A percentile compares a stretch with the other conserved stretches of the same genome.
These are phyloP conservation scores for Tenualosa thibaudeaui DNA, from an alignment of 2,797 vertebrate genomes.

Conservation along the genomic window DNA sequence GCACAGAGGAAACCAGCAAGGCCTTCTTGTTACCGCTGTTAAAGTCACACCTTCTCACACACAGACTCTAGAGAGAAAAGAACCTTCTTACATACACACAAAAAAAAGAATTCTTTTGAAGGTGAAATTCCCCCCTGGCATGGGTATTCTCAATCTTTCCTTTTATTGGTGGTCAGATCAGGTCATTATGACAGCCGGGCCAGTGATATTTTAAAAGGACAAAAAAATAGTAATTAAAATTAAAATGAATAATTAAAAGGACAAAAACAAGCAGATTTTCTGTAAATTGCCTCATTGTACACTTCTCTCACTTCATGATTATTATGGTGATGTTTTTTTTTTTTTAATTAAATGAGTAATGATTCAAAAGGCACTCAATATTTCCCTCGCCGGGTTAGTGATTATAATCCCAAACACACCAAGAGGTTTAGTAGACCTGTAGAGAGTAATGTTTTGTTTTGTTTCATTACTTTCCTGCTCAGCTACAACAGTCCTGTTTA, in stretches of 20 bases:
- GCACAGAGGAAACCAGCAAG: slow-evolving; percentile 19
- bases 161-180: not conserved
- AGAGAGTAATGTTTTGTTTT: slow-evolving; percentile 15
- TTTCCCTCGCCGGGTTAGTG: not conserved
- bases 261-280: not conserved
- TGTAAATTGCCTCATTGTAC: not conserved
- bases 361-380: not conserved
- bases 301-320: not conserved
- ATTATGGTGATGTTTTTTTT: not conserved
- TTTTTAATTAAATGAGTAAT: not conserved
- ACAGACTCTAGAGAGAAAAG: too few species aligned
- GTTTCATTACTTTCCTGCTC: slow-evolving; percentile 19
- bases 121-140: not conserved
- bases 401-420: slow-evolving; percentile 19
- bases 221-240: too few species aligned
- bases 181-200: not conserved
- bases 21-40: not conserved
- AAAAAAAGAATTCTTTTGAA: not conserved
- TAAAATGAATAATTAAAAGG: not conserved
- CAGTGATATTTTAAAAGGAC: not conserved
- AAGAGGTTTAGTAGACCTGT: not conserved
- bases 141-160: not conserved
- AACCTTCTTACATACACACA: not conserved
- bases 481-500: not conserved
- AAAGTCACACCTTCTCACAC: not conserved